A percentile compares a stretch with the other conserved stretches of the same genome.
These are phyloP conservation scores for Sebastes oblongus DNA, from an alignment of 2,797 vertebrate species.

Conservation along the genomic window DNA sequence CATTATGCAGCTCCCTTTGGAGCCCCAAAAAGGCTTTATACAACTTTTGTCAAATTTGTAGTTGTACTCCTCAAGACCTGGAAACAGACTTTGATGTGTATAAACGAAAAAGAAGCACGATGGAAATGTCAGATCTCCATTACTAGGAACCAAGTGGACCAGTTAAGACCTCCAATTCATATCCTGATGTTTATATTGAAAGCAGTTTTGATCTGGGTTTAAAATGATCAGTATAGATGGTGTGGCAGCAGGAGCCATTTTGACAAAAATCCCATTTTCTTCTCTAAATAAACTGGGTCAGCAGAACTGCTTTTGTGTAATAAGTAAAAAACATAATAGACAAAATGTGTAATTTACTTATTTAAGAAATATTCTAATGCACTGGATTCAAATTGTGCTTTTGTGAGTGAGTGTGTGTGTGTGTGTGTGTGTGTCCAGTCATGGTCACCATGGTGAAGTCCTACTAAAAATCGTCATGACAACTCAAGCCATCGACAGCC, in stretches of 20 bases:
- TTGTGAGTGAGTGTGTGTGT: conserved; percentile 26
- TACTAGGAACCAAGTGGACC: not conserved
- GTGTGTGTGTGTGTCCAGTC: conserved; percentile 55
- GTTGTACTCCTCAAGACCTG: too few species aligned
- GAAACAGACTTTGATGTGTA: too few species aligned
- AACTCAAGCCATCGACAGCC: conserved; percentile 82
- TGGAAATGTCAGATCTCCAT: not conserved
- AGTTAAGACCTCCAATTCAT: not conserved
- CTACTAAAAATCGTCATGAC: conserved; percentile 85
- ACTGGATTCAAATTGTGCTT: conserved; percentile 37
- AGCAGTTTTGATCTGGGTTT: not conserved
- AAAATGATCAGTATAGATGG: not conserved
- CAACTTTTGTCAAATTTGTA: too few species aligned
- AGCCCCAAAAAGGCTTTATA: too few species aligned
- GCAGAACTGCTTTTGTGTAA: conserved; percentile 16
- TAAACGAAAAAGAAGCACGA: too few species aligned
- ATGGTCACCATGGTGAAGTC: conserved; percentile 85
- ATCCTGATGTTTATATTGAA: not conserved
- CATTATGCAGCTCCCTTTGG: too few species aligned
- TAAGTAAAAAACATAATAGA: conserved; percentile 10
- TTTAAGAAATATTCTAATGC: conserved; percentile 43
- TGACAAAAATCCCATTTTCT: not conserved
- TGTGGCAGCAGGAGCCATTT: conserved; percentile 9
- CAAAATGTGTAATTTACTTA: conserved; percentile 40
- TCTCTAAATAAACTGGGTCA: conserved; percentile 34